These are phyloP conservation scores for Pyxicephalus adspersus DNA, from an alignment of 2,113 vertebrate species.

Conservation along the genomic window DNA sequence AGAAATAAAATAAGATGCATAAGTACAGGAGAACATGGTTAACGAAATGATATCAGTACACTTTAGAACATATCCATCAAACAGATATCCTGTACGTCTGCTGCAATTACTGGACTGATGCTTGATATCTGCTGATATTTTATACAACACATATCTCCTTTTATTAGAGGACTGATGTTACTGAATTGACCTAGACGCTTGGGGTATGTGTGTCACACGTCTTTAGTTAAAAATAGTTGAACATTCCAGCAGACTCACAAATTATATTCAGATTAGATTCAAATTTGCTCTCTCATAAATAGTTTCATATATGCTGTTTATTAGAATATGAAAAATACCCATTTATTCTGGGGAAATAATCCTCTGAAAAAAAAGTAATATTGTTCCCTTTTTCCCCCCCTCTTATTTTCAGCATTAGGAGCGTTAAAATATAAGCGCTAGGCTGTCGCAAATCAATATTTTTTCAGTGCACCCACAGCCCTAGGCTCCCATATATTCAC, in stretches of 20 bases:
- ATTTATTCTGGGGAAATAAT: background rate
- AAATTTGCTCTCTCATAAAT: constrained; percentile 10
- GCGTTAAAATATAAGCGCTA: constrained; percentile 37
- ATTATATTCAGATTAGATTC: constrained; percentile 36
- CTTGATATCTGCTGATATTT: background rate
- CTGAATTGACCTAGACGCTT: constrained; percentile 31
- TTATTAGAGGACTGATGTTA: constrained; percentile 25
- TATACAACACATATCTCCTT: constrained; percentile 21
- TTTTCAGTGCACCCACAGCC: constrained; percentile 51
- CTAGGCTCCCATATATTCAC: constrained; percentile 44
- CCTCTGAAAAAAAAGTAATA: constrained; percentile 2
- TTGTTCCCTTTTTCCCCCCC: constrained; percentile 9
- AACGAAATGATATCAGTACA: background rate
- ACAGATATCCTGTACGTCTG: background rate
- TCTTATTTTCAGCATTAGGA: background rate
- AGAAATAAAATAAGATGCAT: background rate
- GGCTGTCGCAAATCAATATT: constrained; percentile 43
- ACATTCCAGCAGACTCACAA: constrained; percentile 23
- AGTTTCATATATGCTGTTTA: constrained; percentile 15
- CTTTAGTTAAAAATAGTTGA: constrained; percentile 43
- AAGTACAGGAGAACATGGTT: background rate
- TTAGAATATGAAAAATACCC: constrained; percentile 3
- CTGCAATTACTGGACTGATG: background rate
- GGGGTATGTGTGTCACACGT: constrained; percentile 12
- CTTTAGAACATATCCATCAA: background rate